Conservation (phyloP, 2,797 vertebrate genomes). For the Helostoma temminkii region DNA sequence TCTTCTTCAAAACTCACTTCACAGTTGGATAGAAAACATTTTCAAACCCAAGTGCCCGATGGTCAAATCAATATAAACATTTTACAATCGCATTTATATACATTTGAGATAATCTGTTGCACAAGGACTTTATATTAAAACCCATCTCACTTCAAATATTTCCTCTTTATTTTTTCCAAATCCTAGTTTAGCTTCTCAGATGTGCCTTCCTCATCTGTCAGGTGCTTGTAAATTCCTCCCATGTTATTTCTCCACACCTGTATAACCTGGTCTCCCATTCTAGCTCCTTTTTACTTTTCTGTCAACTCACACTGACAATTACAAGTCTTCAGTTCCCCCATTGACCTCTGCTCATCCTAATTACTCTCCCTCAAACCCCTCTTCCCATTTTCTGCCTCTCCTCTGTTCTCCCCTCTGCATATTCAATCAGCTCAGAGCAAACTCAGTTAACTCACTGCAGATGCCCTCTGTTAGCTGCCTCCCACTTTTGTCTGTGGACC, state of each 20-base stretch:
- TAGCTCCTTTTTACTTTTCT: neutral
- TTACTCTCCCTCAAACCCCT: conserved; percentile 13
- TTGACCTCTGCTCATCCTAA: conserved; percentile 43
- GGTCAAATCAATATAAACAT: conserved; percentile 5
- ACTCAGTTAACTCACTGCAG: conserved; percentile 28
- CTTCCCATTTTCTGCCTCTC: conserved; percentile 2
- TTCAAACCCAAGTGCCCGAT: neutral
- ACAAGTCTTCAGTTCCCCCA: conserved; percentile 31
- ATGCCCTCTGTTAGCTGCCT: conserved; percentile 40
- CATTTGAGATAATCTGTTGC: neutral
- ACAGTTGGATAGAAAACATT: neutral
- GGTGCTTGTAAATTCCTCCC: neutral
- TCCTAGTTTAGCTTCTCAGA: no score
- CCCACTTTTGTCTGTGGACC: conserved; percentile 17
- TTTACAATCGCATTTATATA: neutral
- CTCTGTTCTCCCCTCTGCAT: conserved; percentile 13
- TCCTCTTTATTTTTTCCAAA: no score
- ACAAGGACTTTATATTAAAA: no score
- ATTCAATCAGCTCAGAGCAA: conserved; percentile 33
- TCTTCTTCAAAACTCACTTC: neutral
- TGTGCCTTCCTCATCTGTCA: conserved; percentile 12
- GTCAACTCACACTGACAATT: conserved; percentile 31
- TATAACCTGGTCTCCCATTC: neutral
- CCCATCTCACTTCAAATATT: no score
- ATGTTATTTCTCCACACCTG: conserved; percentile 17